Percentiles rank a stretch among this genome's conserved stretches.
These are phyloP conservation scores for Ptychochromis oligacanthus DNA, from an alignment of 2,113 vertebrate genomes.

Conservation along the genomic window DNA sequence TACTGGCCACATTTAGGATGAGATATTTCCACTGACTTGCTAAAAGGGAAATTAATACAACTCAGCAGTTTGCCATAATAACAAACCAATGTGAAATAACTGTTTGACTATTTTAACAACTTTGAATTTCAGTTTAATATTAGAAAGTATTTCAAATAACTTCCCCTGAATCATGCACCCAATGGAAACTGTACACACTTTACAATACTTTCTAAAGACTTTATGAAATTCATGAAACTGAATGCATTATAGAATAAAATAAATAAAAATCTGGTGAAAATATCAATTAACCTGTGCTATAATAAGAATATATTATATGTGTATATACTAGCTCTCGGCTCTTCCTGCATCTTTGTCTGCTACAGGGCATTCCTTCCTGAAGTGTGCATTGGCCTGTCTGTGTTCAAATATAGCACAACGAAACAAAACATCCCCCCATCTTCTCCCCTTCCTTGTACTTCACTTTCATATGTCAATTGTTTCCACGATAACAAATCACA, in stretches of 20 bases:
- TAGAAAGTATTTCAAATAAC: too few relatives aligned
- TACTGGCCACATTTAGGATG: neutral
- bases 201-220: neutral
- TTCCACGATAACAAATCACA: neutral
- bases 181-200: neutral
- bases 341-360: slow-evolving; percentile 47
- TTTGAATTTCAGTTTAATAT: too few relatives aligned
- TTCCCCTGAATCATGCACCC: too few relatives aligned
- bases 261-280: neutral
- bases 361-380: slow-evolving; percentile 53
- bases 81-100: neutral
- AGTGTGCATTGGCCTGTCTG: slow-evolving; percentile 4
- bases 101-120: neutral
- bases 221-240: too few relatives aligned
- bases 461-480: neutral
- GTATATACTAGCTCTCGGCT: neutral
- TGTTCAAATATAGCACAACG: slow-evolving; percentile 7
- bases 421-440: slow-evolving; percentile 3
- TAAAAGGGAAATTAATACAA: neutral
- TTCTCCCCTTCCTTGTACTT: neutral
- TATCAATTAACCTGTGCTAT: neutral
- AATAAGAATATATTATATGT: neutral
- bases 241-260: too few relatives aligned
- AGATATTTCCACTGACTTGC: neutral
- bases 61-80: neutral